Conservation (phyloP, 2,888 invertebrate genomes). For the Andrena camellia region DNA sequence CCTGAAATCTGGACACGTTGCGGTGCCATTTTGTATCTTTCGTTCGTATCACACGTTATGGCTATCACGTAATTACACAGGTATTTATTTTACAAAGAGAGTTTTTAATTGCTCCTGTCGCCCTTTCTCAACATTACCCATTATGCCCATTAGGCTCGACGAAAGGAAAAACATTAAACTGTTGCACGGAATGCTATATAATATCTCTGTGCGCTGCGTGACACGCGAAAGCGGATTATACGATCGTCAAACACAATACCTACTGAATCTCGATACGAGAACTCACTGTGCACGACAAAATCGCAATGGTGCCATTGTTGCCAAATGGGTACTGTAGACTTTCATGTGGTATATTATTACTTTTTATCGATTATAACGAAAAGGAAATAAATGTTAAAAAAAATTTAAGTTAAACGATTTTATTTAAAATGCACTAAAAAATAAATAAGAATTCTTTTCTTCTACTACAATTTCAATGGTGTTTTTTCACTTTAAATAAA, state of each 20-base stretch:
- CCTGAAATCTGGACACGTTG: conserved; percentile 26
- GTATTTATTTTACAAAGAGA: neutral
- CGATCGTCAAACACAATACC: neutral
- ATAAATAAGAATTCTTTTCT: no score
- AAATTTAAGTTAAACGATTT: no score
- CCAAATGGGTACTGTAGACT: no score
- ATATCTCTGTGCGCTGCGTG: neutral
- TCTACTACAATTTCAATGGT: no score
- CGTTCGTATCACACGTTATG: neutral
- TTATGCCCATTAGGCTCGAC: neutral
- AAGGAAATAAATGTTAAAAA: no score
- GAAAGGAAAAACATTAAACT: neutral
- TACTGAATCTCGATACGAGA: neutral
- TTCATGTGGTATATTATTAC: no score
- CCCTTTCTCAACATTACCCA: neutral
- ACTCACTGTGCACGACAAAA: neutral
- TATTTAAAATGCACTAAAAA: no score
- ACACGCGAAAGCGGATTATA: neutral
- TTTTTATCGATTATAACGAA: no score
- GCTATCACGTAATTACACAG: neutral
- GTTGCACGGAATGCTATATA: neutral
- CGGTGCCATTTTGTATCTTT: neutral
- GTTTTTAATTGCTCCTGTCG: neutral
- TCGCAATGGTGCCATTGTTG: no score
- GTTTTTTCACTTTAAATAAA: no score